Percentiles rank a stretch among this genome's conserved stretches.
phyloP scores from a whole-genome alignment of 2,888 invertebrate species.

The Melitaea athalia region DNA sequence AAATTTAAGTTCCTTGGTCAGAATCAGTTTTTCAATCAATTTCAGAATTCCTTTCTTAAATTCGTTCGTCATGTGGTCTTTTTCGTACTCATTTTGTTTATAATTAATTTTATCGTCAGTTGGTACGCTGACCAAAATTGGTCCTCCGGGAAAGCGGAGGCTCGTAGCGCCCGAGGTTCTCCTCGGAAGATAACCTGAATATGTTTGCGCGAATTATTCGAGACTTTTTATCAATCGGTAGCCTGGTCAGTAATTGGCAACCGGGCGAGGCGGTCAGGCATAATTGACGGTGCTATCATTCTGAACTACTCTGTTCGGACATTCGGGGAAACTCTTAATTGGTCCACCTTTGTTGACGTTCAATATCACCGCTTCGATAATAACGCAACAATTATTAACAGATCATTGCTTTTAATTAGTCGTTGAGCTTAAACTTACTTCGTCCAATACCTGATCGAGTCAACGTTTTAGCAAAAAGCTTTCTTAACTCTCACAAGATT shows the following conservation, averaged over 20 bases:
- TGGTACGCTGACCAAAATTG: conserved; percentile 57
- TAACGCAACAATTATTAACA: conserved; percentile 76
- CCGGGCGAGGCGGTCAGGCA: conserved; percentile 64
- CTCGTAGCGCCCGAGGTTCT: conserved; percentile 57
- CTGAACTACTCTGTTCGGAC: conserved; percentile 73
- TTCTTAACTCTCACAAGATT: conserved; percentile 11
- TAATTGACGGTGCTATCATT: conserved; percentile 80
- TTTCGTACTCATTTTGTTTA: conserved; percentile 53
- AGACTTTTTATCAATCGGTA: conserved; percentile 79
- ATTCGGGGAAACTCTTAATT: conserved; percentile 82
- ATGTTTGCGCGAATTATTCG: conserved; percentile 74
- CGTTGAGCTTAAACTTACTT: conserved; percentile 54
- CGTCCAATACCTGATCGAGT: conserved; percentile 40
- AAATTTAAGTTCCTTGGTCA: conserved; percentile 54
- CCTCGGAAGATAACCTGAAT: conserved; percentile 69
- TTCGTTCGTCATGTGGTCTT: conserved; percentile 37
- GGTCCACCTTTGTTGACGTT: conserved; percentile 78
- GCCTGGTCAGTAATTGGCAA: conserved; percentile 74
- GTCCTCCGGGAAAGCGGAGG: conserved; percentile 56
- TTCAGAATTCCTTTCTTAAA: conserved; percentile 36
- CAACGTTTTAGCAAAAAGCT: conserved; percentile 6
- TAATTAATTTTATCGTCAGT: conserved; percentile 66
- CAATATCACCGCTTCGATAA: conserved; percentile 77
- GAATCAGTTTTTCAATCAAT: conserved; percentile 51
- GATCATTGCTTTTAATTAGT: conserved; percentile 74